Base-by-base conservation (phyloP, 2,113 vertebrate species). In the Anarrhichthys ocellatus region DNA sequence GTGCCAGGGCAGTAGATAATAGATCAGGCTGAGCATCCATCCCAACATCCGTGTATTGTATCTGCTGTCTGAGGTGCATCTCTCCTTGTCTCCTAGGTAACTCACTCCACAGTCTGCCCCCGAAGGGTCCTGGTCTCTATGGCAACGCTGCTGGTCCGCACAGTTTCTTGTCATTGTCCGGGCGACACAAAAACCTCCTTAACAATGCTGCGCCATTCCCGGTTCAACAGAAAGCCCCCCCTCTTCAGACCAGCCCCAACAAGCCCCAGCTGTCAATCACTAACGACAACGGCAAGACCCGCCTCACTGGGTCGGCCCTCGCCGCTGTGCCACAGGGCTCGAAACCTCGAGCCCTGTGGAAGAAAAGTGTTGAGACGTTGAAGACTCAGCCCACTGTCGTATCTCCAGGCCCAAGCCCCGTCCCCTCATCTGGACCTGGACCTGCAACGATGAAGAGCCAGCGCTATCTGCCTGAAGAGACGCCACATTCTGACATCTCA, bases 341-440 rank as follows among this genome's bases (percentile, higher is more conserved):
- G 7, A 96, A 97, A 52, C 96, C 98, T 0, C 94, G 98, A 62
- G 96, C 97, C 65, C 95, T 99, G 68, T 99, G 98, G 98, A 98
- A 94, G 93, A 99, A 99, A 79, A 99, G 97, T 0, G 95, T 99
- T 36, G 98, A 99, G 67, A 99, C 98, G 0, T 83, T 99, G 40
- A 98, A 99, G 82, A 96, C 95, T 44, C 97, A 96, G 72, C 94
- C 94, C 1, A 86, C 95, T 2, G 92, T 95, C 27, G 86, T 90
- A 42, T 70, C 84, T 6, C 89, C 92, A 1, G 83, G 89, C 10
- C 88, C 78, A 1, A 76, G 88, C 73, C 84, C 91, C 3, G 0
- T 73, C 94, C 0, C 96, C 7, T 0, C 83, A 86, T 0, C 94
- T 73, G 9, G 97, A 91, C 95, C 76, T 27, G 91, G 73, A 6